A percentile compares a stretch with the other conserved stretches of the same genome.
These are phyloP conservation scores for Anarrhichthys ocellatus DNA, from an alignment of 2,113 vertebrate genomes.

Conservation along the genomic window DNA sequence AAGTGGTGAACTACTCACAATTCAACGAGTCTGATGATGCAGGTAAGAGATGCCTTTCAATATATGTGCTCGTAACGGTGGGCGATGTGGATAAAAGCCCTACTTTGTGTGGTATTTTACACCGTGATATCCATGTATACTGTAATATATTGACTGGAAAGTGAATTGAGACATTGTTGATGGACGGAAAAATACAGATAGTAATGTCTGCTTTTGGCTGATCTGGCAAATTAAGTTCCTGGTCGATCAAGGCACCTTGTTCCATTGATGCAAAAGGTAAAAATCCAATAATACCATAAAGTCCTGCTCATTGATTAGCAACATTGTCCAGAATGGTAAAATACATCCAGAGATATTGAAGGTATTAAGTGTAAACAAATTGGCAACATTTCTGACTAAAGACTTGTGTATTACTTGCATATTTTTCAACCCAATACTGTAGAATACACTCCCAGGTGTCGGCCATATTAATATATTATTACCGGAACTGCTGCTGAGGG, in stretches of 20 bases:
- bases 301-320: background rate
- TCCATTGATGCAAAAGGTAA: background rate
- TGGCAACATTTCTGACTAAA: no score
- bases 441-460: background rate
- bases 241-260: background rate
- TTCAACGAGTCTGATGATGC: slow-evolving; percentile 98
- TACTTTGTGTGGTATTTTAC: background rate
- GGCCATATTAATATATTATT: background rate
- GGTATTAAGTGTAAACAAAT: background rate
- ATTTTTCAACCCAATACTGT: background rate
- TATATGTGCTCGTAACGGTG: background rate
- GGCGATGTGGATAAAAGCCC: background rate
- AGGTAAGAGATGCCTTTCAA: slow-evolving; percentile 69
- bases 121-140: no score
- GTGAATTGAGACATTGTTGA: background rate
- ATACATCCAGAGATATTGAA: background rate
- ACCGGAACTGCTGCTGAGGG: background rate
- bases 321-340: no score
- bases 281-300: background rate
- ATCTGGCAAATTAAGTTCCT: background rate
- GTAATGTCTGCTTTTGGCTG: background rate
- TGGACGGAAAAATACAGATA: background rate
- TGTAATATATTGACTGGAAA: background rate
- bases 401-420: background rate
- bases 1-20: slow-evolving; percentile 99